A percentile compares a stretch with the other conserved stretches of the same genome.
Evolutionary conservation across 2,888 invertebrate species (phyloP).

Genomic region (Empis stercorea): DNA sequence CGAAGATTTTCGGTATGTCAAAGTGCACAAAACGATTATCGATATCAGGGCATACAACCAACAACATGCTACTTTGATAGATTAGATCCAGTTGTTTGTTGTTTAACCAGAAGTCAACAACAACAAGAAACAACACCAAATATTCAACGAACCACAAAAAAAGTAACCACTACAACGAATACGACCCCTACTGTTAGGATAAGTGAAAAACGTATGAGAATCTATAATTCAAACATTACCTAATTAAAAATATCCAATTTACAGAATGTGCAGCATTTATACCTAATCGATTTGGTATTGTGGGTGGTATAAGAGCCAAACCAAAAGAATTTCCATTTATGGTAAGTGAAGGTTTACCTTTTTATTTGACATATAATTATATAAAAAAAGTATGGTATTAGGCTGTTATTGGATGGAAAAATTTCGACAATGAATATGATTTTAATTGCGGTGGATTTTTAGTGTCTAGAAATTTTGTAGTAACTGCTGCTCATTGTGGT

Average conservation of each 20-base stretch:
- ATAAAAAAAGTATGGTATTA: neutral
- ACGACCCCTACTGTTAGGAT: neutral
- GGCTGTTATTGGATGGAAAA: constrained; percentile 2
- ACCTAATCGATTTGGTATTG: neutral
- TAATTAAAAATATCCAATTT: neutral
- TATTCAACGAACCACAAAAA: no score
- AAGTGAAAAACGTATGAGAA: neutral
- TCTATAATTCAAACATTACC: no score
- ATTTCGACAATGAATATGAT: neutral
- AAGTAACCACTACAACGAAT: no score
- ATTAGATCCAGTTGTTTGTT: neutral
- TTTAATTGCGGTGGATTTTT: constrained; percentile 5
- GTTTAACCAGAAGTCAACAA: neutral
- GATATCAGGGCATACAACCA: neutral
- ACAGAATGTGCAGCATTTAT: neutral
- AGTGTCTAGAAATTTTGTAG: constrained; percentile 1
- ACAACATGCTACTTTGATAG: neutral
- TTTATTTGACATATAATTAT: no score
- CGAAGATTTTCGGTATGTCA: neutral
- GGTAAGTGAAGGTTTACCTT: neutral
- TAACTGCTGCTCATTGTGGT: constrained; percentile 6
- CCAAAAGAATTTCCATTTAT: constrained; percentile 8
- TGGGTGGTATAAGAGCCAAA: constrained; percentile 2
- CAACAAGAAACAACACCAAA: no score
- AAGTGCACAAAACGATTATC: neutral